Conservation (phyloP, 2,888 invertebrate genomes). For the Siphlonurus alternatus region DNA sequence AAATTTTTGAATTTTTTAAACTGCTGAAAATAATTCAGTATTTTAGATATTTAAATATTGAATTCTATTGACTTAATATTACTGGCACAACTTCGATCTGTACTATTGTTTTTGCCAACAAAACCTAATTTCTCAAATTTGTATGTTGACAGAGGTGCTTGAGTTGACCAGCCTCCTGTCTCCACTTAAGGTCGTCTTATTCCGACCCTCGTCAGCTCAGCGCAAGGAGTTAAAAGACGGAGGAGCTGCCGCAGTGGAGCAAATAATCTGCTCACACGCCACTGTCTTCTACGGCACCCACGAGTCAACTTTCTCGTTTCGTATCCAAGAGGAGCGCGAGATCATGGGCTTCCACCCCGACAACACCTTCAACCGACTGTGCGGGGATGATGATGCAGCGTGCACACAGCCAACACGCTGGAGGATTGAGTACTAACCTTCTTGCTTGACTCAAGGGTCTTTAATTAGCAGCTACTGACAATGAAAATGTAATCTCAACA, state of each 20-base stretch:
- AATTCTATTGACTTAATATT: too few relatives aligned
- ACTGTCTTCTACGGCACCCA: slow-evolving; percentile 78
- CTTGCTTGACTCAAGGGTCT: too few relatives aligned
- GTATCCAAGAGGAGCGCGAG: slow-evolving; percentile 95
- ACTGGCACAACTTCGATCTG: too few relatives aligned
- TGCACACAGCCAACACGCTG: slow-evolving; percentile 65
- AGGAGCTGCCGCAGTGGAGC: slow-evolving; percentile 82
- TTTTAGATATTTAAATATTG: too few relatives aligned
- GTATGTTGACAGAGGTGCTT: too few relatives aligned
- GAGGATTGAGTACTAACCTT: slow-evolving; percentile 48
- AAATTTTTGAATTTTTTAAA: too few relatives aligned
- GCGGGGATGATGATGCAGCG: slow-evolving; percentile 39
- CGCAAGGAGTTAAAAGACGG: slow-evolving; percentile 49
- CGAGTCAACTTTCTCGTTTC: slow-evolving; percentile 89
- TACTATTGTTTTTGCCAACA: too few relatives aligned
- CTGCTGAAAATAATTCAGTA: too few relatives aligned
- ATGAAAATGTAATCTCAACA: too few relatives aligned
- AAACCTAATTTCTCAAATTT: too few relatives aligned
- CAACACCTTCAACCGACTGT: slow-evolving; percentile 78
- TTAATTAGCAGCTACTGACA: too few relatives aligned
- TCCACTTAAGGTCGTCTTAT: slow-evolving; percentile 23
- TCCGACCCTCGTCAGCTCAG: slow-evolving; percentile 26
- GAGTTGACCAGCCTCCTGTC: slow-evolving; percentile 13
- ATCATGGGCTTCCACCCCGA: slow-evolving; percentile 69
- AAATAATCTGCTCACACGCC: slow-evolving; percentile 84